A percentile compares a stretch with the other conserved stretches of the same genome.
Conservation (phyloP, 2,888 invertebrate species). For the Clitarchus hookeri region DNA sequence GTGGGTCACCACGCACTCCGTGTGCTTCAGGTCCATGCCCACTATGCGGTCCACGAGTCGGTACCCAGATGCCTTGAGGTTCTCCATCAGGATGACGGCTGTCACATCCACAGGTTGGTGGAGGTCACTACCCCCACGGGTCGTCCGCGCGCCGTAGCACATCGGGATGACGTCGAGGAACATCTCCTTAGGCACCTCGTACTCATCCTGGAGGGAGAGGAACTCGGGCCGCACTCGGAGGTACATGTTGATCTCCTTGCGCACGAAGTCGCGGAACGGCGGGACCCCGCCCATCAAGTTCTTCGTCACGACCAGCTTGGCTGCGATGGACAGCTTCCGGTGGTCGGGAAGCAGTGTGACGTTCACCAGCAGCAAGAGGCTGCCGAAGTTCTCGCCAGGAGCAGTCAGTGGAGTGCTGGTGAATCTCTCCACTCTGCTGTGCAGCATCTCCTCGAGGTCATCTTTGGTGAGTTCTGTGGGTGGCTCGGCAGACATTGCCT, state of each 20-base stretch:
- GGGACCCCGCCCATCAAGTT: neutral
- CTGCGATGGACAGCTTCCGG: neutral
- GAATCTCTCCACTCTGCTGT: constrained; percentile 7
- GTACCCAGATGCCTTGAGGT: neutral
- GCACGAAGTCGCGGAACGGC: neutral
- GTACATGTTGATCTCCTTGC: constrained; percentile 21
- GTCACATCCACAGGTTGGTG: neutral
- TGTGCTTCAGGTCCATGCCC: constrained; percentile 59
- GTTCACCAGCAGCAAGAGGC: neutral
- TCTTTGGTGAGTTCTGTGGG: neutral
- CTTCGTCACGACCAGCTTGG: constrained; percentile 17
- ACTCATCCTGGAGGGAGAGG: neutral
- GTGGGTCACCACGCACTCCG: constrained; percentile 56
- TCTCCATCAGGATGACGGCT: neutral
- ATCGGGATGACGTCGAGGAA: neutral
- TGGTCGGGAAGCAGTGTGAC: neutral
- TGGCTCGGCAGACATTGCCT: neutral
- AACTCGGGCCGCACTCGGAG: neutral
- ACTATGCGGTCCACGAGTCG: constrained; percentile 51
- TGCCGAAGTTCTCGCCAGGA: neutral
- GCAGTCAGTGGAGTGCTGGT: neutral
- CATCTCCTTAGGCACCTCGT: neutral
- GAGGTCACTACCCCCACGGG: neutral
- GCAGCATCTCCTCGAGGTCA: constrained; percentile 5
- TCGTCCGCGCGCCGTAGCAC: constrained; percentile 17